Evolutionary conservation across 2,113 vertebrate genomes (phyloP).

Genomic region (Nicator chloris): DNA sequence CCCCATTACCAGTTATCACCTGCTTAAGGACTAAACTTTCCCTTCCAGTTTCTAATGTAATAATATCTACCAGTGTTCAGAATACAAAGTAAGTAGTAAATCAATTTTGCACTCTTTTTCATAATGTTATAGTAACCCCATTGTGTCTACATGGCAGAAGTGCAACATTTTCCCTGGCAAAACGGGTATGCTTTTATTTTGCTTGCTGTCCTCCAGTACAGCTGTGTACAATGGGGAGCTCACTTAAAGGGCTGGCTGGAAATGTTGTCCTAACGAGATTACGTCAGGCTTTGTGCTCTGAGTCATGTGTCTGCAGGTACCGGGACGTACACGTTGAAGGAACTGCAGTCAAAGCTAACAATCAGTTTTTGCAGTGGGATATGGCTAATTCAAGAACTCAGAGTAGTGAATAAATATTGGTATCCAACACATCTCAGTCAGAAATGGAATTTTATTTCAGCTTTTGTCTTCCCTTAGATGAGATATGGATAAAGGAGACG

Average conservation of each 20-base stretch:
- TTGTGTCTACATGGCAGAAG: not conserved
- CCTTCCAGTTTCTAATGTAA: not conserved
- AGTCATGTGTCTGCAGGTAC: accelerated
- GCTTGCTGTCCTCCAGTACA: not conserved
- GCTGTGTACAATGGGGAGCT: not conserved
- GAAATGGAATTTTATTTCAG: not conserved
- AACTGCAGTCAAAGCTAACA: not conserved
- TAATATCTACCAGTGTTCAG: not conserved
- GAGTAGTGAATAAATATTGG: not conserved
- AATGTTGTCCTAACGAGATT: not conserved
- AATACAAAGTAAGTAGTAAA: not conserved
- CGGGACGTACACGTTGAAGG: not conserved
- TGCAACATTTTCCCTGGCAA: not conserved
- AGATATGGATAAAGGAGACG: not conserved
- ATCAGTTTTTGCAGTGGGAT: not conserved
- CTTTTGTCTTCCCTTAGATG: not conserved
- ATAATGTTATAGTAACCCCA: not conserved
- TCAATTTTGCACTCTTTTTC: not conserved
- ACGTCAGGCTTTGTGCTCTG: not conserved
- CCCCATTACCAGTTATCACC: not conserved
- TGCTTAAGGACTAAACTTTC: not conserved
- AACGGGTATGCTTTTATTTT: not conserved
- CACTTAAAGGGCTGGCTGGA: not conserved
- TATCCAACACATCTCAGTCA: not conserved
- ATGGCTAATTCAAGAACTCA: not conserved